These are phyloP conservation scores for Theretra japonica DNA, from an alignment of 2,888 invertebrate genomes.

Conservation along the genomic window DNA sequence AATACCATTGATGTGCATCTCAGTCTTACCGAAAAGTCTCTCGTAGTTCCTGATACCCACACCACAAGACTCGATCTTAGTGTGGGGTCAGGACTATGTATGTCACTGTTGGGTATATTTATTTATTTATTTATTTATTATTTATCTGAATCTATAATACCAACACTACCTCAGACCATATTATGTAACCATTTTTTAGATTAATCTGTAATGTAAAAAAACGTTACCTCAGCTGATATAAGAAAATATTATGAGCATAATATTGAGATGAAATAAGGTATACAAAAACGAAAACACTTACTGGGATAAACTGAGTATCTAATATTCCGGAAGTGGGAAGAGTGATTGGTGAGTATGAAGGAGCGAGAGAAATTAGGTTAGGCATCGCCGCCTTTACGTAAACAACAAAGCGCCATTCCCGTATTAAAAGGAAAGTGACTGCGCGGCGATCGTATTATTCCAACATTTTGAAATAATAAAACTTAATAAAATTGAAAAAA, in stretches of 20 bases:
- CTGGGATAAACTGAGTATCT: not conserved
- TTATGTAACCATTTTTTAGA: no score
- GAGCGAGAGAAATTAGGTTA: constrained; percentile 11
- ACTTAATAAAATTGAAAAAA: constrained; percentile 14
- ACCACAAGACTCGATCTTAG: no score
- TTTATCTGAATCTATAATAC: no score
- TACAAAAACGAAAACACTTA: not conserved
- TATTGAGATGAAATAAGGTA: not conserved
- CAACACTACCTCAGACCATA: no score
- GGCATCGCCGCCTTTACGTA: not conserved
- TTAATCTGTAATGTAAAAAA: no score
- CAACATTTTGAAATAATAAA: constrained; percentile 2
- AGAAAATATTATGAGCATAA: not conserved
- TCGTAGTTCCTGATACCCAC: no score
- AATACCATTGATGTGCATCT: no score
- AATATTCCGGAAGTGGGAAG: not conserved
- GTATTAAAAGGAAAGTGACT: not conserved
- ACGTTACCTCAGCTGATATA: no score
- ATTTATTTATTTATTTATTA: no score
- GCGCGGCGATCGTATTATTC: not conserved
- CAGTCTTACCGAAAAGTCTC: no score
- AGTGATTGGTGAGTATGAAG: constrained; percentile 1
- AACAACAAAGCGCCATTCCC: constrained; percentile 4
- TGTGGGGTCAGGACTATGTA: no score
- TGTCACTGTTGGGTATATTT: no score